Evolutionary conservation across 2,113 vertebrate species (phyloP).

Genomic region (Natator depressus): DNA sequence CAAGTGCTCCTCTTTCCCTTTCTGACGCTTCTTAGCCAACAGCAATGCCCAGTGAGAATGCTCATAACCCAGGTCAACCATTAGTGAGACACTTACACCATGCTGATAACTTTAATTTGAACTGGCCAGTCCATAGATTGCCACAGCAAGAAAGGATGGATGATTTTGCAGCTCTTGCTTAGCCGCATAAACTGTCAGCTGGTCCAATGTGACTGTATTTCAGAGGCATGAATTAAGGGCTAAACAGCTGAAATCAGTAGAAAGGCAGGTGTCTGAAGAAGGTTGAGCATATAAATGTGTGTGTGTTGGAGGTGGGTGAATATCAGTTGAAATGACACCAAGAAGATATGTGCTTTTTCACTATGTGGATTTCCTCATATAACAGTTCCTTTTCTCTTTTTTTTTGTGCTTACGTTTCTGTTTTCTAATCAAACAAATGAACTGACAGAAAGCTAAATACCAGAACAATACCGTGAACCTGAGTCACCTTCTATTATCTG

Average conservation of each 20-base stretch:
- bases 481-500: constrained; percentile 25
- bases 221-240: not conserved
- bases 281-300: constrained; percentile 14
- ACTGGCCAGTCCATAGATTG: not conserved
- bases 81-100: constrained; percentile 17
- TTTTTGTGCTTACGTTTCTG: not conserved
- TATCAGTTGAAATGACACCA: not conserved
- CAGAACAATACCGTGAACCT: not conserved
- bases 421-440: constrained; percentile 37
- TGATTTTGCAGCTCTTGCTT: constrained; percentile 19
- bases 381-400: not conserved
- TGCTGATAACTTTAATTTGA: constrained; percentile 62
- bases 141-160: constrained; percentile 39
- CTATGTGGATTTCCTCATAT: not conserved
- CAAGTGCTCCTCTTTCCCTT: not conserved
- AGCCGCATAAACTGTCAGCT: not conserved
- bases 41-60: constrained; percentile 22
- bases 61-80: not conserved
- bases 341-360: not conserved
- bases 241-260: constrained; percentile 5
- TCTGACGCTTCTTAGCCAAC: not conserved
- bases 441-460: not conserved
- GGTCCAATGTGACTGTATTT: constrained; percentile 47
- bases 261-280: not conserved
- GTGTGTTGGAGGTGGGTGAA: not conserved